Base-by-base conservation (phyloP, 2,797 vertebrate genomes). In the Psittacula derbiana region DNA sequence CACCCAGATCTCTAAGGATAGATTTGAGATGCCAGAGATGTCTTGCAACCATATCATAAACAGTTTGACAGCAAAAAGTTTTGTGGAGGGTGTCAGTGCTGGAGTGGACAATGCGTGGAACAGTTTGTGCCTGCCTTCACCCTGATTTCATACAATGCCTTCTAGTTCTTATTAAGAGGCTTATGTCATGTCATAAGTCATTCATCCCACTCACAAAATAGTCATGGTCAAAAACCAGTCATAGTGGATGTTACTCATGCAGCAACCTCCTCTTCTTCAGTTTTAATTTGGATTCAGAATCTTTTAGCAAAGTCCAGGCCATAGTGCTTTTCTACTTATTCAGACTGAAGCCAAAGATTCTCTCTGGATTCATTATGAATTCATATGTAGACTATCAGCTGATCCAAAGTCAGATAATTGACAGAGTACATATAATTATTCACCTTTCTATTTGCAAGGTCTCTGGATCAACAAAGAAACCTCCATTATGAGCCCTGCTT, bases 341-440 rank as follows among this genome's bases (percentile, higher is more conserved):
- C 50, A 75, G 57, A 43, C 12, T 27, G 67, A 80, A 44, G 81
- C 41, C 84, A 57, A 91, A 88, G 86, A 87, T 70, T 93, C 40
- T 16, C 82, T 91, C 79, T 75, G 84, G 86, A 80, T 87, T 87
- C 81, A 89, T 96, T 95, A 89, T 6, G 6, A 93, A 95, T 94
- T 92, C 67, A 82, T 85, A 52, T 49, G 61, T 66, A 73, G 81
- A 50, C 36, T 89, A 50, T 72, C 89, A 94, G 80, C 67, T 89
- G 92, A 93, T 95, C 84, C n/a, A 47, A 91, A 92, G 43, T 62
- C 55, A 91, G 71, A 31, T 89, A 96, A 94, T 92, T 93, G 92
- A 85, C 81, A 91, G 74, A 94, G 81, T 91, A 93, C 94, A 95
- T 87, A 94, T 88, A 95, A 96, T 96, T 96, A 96, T 91, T 91